A percentile compares a stretch with the other conserved stretches of the same genome.
phyloP scores from a whole-genome alignment of 2,113 vertebrate genomes.

The Vimba vimba region DNA sequence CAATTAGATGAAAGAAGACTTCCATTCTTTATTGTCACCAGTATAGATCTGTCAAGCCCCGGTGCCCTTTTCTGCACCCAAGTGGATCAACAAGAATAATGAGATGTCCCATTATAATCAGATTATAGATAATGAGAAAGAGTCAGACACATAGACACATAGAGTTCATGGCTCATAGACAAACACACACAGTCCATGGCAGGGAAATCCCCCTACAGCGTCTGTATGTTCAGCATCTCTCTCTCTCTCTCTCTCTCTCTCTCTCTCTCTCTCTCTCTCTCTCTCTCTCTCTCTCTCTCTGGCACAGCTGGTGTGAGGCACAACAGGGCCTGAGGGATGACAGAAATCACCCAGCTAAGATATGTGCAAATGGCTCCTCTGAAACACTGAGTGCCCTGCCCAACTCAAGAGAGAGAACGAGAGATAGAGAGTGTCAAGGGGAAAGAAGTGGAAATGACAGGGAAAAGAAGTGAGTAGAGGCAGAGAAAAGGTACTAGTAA shows the following conservation, averaged over 20 bases:
- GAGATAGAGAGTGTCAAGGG: not conserved
- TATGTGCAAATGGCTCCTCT: conserved; percentile 48
- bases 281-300: conserved; percentile 9
- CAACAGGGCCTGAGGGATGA: conserved; percentile 38
- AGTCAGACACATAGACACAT: not conserved
- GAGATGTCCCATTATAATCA: conserved; percentile 45
- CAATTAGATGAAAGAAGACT: not conserved
- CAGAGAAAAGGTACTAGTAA: not conserved
- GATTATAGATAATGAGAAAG: conserved; percentile 32
- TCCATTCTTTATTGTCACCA: conserved; percentile 2
- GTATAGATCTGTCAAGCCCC: conserved; percentile 26
- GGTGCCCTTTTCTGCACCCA: conserved; percentile 23
- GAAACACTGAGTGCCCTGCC: conserved; percentile 42
- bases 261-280: conserved; percentile 10
- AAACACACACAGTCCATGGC: conserved; percentile 13
- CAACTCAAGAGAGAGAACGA: conserved; percentile 30
- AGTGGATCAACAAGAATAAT: conserved; percentile 32
- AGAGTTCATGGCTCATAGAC: not conserved
- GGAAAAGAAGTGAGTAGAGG: not conserved
- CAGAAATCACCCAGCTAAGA: conserved; percentile 47
- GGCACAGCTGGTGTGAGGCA: conserved; percentile 40
- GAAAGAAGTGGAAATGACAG: not conserved
- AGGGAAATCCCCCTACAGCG: not conserved
- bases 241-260: conserved; percentile 9
- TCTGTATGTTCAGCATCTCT: conserved; percentile 26